Evolutionary conservation across 2,113 vertebrate species (phyloP).

Genomic region (Spheniscus mendiculus): DNA sequence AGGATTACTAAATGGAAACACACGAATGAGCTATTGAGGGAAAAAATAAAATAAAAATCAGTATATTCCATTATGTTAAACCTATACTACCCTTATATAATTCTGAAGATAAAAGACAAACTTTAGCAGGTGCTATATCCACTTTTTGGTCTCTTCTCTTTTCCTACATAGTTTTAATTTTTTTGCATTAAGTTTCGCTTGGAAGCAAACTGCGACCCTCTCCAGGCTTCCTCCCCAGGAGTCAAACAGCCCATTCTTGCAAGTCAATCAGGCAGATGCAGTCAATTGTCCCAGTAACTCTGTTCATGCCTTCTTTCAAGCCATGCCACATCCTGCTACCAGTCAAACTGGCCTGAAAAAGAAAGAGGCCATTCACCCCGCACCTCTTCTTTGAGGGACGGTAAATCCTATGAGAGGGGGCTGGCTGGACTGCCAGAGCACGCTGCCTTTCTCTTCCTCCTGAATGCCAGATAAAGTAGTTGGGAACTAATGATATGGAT

Average conservation of each 20-base stretch:
- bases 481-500: neutral
- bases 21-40: fast-evolving
- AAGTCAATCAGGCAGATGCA: neutral
- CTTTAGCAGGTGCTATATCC: neutral
- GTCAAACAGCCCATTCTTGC: neutral
- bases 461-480: slow-evolving; percentile 5
- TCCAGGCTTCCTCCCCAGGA: neutral
- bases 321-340: neutral
- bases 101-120: neutral
- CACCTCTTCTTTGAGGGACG: neutral
- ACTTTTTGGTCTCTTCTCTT: neutral
- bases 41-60: neutral
- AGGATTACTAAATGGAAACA: neutral
- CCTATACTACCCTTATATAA: neutral
- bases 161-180: neutral
- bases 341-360: slow-evolving; percentile 13
- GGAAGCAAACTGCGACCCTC: neutral
- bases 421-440: slow-evolving; percentile 5
- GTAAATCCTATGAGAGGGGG: neutral
- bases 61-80: neutral
- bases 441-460: neutral
- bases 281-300: neutral
- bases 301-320: neutral
- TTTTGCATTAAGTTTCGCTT: neutral
- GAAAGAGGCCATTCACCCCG: neutral